A percentile compares a stretch with the other conserved stretches of the same genome.
Conservation (phyloP, 2,797 vertebrate genomes). For the Crax fasciolata region DNA sequence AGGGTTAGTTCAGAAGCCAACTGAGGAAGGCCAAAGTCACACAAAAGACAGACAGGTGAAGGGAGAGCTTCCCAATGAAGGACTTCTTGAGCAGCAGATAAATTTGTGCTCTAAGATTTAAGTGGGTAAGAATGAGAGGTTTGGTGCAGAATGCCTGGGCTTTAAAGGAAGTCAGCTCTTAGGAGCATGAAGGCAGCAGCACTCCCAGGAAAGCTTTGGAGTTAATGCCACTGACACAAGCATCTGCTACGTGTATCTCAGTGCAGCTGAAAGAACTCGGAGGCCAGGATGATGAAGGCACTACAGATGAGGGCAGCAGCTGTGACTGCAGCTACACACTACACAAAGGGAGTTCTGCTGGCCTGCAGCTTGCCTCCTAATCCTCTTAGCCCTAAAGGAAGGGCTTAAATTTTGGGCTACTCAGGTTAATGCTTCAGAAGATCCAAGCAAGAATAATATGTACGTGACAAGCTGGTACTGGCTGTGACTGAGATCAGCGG, state of each 20-base stretch:
- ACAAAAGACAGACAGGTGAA: background rate
- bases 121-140: background rate
- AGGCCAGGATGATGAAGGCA: background rate
- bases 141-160: background rate
- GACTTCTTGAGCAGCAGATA: background rate
- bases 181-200: background rate
- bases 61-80: background rate
- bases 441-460: background rate
- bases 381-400: background rate
- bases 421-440: background rate
- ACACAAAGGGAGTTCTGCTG: background rate
- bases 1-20: background rate
- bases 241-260: background rate
- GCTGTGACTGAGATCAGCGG: background rate
- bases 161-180: background rate
- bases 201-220: background rate
- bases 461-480: background rate
- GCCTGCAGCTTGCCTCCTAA: background rate
- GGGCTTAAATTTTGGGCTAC: background rate
- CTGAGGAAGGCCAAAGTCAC: background rate
- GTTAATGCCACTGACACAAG: background rate
- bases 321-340: background rate
- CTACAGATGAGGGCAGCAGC: background rate
- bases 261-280: background rate
- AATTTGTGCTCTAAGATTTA: background rate